phyloP scores from a whole-genome alignment of 1,140 invertebrate species.

The Bombus picipes region DNA sequence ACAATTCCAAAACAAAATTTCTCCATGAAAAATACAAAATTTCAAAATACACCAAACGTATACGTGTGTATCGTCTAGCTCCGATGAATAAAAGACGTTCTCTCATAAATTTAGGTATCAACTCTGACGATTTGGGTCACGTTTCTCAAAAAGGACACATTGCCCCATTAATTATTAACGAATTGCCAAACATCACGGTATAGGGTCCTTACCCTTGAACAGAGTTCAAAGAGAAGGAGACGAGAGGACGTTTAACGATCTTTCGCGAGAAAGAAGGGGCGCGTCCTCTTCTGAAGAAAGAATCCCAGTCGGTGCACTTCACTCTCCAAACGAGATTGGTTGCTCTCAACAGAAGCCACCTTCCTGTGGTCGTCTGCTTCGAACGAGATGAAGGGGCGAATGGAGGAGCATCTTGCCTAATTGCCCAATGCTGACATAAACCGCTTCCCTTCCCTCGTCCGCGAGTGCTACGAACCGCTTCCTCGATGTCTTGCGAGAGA shows the following conservation, averaged over 20 bases:
- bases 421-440: conserved; percentile 49
- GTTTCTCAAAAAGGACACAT: neutral
- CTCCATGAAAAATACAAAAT: neutral
- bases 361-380: conserved; percentile 33
- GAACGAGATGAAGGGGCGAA: conserved; percentile 30
- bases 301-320: conserved; percentile 22
- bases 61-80: neutral
- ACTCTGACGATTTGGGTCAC: neutral
- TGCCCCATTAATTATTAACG: neutral
- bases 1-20: neutral
- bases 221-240: neutral
- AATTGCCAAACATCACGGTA: neutral
- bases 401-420: conserved; percentile 33
- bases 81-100: neutral
- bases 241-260: neutral
- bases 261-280: neutral
- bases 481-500: neutral
- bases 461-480: conserved; percentile 19
- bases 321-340: conserved; percentile 36
- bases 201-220: no score
- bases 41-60: neutral
- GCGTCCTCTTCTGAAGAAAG: neutral
- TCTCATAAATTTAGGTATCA: neutral
- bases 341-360: conserved; percentile 46
- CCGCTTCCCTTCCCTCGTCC: conserved; percentile 10